phyloP scores from a whole-genome alignment of 2,797 vertebrate genomes.

The Hoplostethus mediterraneus region DNA sequence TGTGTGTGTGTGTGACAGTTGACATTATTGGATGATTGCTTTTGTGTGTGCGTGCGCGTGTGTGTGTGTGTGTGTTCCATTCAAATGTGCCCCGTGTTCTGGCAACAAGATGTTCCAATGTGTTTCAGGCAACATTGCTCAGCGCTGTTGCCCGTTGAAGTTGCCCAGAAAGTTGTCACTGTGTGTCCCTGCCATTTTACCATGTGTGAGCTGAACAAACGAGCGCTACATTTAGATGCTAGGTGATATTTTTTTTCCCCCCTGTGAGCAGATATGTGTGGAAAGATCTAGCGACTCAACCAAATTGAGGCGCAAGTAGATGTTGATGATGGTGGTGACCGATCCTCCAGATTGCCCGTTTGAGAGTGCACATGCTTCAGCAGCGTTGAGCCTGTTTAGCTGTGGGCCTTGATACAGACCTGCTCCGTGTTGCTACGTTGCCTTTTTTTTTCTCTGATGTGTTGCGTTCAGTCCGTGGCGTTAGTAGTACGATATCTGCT shows the following conservation, averaged over 20 bases:
- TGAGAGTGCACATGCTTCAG: neutral
- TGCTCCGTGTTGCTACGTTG: neutral
- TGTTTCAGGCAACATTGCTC: constrained; percentile 14
- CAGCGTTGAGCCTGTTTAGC: constrained; percentile 24
- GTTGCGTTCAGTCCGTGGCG: neutral
- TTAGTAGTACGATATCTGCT: neutral
- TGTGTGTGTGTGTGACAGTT: constrained; percentile 43
- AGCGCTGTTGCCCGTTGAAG: neutral
- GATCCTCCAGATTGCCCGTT: no score
- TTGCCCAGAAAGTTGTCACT: neutral
- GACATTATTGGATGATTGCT: constrained; percentile 67
- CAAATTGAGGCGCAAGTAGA: no score
- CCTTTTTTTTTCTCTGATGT: constrained; percentile 15
- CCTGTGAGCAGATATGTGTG: no score
- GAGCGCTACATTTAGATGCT: no score
- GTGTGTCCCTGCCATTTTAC: constrained; percentile 1
- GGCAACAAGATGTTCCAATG: constrained; percentile 35
- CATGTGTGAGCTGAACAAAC: no score
- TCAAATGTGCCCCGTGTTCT: constrained; percentile 36
- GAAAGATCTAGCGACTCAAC: no score
- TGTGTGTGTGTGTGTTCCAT: constrained; percentile 49
- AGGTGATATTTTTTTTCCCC: no score
- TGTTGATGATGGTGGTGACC: no score
- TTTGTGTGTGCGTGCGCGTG: constrained; percentile 5
- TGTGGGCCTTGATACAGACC: no score